A percentile compares a stretch with the other conserved stretches of the same genome.
Evolutionary conservation across 2,797 vertebrate species (phyloP).

Genomic region (Sebastes vulpes): DNA sequence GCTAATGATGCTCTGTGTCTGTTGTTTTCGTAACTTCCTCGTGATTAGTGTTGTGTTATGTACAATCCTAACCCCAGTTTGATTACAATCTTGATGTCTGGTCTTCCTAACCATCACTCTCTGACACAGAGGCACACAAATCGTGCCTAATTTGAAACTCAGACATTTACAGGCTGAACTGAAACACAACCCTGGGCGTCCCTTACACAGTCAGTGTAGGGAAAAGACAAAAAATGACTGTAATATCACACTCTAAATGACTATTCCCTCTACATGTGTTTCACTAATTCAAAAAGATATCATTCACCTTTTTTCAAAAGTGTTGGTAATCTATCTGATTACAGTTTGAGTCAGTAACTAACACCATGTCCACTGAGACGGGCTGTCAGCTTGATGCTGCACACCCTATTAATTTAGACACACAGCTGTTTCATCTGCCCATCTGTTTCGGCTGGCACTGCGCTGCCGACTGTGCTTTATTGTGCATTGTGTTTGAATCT

Average conservation of each 20-base stretch:
- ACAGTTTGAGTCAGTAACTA: conserved; percentile 43
- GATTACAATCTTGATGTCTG: not conserved
- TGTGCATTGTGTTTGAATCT: conserved; percentile 21
- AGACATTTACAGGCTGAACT: not conserved
- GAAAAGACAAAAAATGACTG: not conserved
- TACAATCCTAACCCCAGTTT: not conserved
- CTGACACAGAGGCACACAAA: not conserved
- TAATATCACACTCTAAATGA: not conserved
- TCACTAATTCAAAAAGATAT: conserved; percentile 22
- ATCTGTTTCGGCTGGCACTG: conserved; percentile 65
- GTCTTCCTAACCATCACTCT: not conserved
- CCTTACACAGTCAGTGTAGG: not conserved
- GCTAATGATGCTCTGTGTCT: not conserved
- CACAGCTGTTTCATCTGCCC: conserved; percentile 68
- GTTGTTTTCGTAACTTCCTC: not conserved
- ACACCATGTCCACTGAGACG: conserved; percentile 40
- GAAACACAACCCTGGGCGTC: not conserved
- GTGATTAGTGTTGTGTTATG: not conserved
- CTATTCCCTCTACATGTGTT: not conserved
- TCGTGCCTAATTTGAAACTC: not conserved
- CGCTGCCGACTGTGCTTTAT: not conserved
- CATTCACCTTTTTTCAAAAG: conserved; percentile 18
- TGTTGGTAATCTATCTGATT: conserved; percentile 50
- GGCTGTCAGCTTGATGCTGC: conserved; percentile 56
- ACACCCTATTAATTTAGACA: conserved; percentile 61